These are phyloP conservation scores for Chymomyza fuscimana DNA, from an alignment of 2,888 invertebrate genomes.

Conservation along the genomic window DNA sequence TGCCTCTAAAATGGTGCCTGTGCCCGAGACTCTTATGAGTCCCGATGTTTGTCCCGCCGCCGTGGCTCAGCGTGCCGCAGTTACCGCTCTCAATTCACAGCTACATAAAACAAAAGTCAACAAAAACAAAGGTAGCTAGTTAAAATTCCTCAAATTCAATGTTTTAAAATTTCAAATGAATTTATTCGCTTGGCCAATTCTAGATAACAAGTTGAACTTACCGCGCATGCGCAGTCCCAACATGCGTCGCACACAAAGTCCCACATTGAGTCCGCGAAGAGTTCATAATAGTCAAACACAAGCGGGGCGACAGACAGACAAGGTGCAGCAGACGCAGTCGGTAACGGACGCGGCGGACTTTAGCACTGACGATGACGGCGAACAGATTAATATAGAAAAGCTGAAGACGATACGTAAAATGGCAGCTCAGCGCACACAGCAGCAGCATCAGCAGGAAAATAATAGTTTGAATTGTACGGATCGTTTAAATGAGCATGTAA, in stretches of 20 bases:
- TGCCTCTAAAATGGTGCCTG: conserved; percentile 92
- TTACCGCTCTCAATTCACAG: conserved; percentile 74
- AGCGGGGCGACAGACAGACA: conserved; percentile 21
- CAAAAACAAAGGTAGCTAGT: conserved; percentile 75
- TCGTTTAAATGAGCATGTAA: conserved; percentile 62
- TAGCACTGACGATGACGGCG: conserved; percentile 84
- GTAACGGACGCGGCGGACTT: conserved; percentile 76
- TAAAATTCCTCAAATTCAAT: conserved; percentile 4
- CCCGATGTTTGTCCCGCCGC: conserved; percentile 83
- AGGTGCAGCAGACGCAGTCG: conserved; percentile 24
- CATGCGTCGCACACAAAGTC: conserved; percentile 75
- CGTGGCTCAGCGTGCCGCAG: conserved; percentile 75
- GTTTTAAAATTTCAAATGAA: conserved; percentile 4
- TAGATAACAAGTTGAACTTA: conserved; percentile 78
- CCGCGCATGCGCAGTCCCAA: conserved; percentile 78
- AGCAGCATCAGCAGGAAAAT: conserved; percentile 67
- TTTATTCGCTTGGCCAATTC: background rate
- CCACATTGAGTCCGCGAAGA: conserved; percentile 78
- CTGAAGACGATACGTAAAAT: conserved; percentile 84
- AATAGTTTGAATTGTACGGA: conserved; percentile 49
- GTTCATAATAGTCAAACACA: conserved; percentile 22
- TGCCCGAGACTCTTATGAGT: conserved; percentile 92
- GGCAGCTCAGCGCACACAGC: conserved; percentile 80
- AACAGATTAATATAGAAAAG: conserved; percentile 84
- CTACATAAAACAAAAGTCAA: conserved; percentile 76